These are phyloP conservation scores for Ptychoptera contaminata DNA, from an alignment of 2,888 invertebrate species.

Conservation along the genomic window DNA sequence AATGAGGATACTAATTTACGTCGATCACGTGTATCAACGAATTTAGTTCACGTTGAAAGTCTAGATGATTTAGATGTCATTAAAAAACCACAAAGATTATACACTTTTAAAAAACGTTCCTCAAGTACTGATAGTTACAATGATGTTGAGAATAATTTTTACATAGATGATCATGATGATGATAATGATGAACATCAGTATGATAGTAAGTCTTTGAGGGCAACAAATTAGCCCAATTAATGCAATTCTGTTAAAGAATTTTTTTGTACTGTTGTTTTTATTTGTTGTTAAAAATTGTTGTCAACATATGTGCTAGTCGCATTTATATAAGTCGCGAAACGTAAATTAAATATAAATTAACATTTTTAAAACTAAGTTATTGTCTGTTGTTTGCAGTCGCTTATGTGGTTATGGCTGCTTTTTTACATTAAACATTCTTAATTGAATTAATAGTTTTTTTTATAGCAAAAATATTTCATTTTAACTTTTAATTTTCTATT, in stretches of 20 bases:
- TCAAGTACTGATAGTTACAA: neutral
- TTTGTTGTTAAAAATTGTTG: neutral
- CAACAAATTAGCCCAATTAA: no score
- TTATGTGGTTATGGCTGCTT: neutral
- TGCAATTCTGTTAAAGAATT: neutral
- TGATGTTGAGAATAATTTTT: neutral
- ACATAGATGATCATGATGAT: neutral
- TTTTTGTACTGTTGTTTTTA: neutral
- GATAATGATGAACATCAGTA: neutral
- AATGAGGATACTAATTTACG: no score
- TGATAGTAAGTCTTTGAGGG: no score
- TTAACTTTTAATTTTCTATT: no score
- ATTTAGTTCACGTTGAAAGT: neutral
- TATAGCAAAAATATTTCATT: neutral
- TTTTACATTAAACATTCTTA: neutral
- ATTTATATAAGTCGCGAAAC: neutral
- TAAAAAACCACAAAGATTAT: neutral
- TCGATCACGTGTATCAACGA: no score
- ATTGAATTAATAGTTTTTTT: neutral
- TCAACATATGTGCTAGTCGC: neutral
- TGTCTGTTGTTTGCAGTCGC: no score
- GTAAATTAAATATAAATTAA: no score
- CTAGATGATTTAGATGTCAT: neutral
- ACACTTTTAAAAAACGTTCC: neutral
- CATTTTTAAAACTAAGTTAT: no score